Evolutionary conservation across 2,113 vertebrate species (phyloP).

Genomic region (Oncorhynchus masou): DNA sequence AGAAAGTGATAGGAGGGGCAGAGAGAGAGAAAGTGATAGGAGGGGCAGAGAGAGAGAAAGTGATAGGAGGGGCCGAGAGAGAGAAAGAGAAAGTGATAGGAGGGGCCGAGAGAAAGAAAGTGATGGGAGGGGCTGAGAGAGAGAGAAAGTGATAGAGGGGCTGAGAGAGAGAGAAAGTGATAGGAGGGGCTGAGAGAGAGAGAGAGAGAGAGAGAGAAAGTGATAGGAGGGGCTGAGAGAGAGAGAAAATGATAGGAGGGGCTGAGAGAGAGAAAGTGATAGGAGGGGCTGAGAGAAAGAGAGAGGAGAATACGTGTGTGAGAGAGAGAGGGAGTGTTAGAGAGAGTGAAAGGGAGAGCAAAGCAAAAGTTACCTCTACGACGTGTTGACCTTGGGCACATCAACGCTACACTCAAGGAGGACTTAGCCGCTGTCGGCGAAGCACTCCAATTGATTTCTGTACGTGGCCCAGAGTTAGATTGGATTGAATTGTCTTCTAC

Average conservation of each 20-base stretch:
- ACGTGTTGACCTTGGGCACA: conserved; percentile 56
- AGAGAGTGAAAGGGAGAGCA: conserved; percentile 19
- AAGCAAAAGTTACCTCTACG: conserved; percentile 59
- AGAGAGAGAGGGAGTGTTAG: conserved; percentile 22
- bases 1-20: no score
- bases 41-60: no score
- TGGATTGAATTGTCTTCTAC: conserved; percentile 44
- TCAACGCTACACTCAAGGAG: conserved; percentile 44
- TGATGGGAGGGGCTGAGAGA: conserved; percentile 33
- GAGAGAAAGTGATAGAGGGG: conserved; percentile 15
- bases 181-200: no score
- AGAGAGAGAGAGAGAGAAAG: no score
- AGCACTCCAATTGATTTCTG: conserved; percentile 50
- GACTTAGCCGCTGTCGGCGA: conserved; percentile 48
- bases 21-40: no score
- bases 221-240: no score
- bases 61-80: background rate
- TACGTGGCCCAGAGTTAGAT: conserved; percentile 32
- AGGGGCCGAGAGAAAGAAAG: conserved; percentile 15
- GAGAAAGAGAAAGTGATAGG: background rate
- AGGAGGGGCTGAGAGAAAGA: background rate
- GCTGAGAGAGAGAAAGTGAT: no score
- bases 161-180: no score
- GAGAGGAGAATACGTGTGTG: background rate
- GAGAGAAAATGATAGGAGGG: no score